phyloP scores from a whole-genome alignment of 2,113 vertebrate genomes.

The Candoia aspera region DNA sequence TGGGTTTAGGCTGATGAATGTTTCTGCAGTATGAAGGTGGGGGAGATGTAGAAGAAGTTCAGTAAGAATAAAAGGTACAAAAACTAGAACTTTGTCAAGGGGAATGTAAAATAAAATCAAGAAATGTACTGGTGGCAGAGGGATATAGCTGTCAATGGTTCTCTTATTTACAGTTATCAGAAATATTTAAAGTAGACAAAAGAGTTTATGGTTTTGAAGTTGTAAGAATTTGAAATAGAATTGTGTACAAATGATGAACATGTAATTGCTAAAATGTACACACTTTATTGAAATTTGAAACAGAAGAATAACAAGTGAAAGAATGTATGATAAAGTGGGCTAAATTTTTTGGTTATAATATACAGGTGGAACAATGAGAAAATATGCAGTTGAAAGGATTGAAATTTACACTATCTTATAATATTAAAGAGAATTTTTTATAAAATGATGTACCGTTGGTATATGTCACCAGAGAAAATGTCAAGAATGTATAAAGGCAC shows the following conservation, averaged over 20 bases:
- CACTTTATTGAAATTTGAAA: neutral
- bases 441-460: neutral
- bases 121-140: neutral
- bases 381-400: neutral
- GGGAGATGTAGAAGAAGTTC: conserved; percentile 7
- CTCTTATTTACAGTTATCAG: neutral
- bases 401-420: neutral
- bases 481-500: neutral
- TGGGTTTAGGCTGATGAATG: conserved; percentile 17
- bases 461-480: neutral
- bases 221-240: neutral
- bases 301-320: neutral
- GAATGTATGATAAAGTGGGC: neutral
- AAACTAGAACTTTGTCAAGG: neutral
- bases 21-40: conserved; percentile 23
- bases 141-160: neutral
- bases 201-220: neutral
- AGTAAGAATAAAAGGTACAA: conserved; percentile 35
- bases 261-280: neutral
- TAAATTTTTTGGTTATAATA: neutral
- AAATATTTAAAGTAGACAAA: neutral
- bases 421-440: neutral
- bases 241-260: neutral
- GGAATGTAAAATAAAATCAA: neutral
- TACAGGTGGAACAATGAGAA: neutral